Base-by-base conservation (phyloP, 2,113 vertebrate genomes). In the Scomber japonicus region DNA sequence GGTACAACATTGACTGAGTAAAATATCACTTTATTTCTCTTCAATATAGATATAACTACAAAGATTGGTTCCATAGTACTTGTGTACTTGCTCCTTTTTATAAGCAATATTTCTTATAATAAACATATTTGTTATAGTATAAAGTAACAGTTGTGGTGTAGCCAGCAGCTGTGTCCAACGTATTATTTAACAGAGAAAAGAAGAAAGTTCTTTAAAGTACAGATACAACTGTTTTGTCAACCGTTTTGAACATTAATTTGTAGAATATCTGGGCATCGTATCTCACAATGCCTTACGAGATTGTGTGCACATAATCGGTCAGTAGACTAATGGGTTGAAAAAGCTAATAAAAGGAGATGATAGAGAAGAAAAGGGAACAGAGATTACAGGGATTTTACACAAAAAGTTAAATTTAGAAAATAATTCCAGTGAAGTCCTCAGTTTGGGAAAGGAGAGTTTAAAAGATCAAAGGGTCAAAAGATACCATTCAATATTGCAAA, bases 151-250 rank as follows among this genome's bases (percentile, higher is more conserved):
- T 46, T 40, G 7, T 59, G 46, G 51, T 64, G 50, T 60, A 84
- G 49, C 51, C 71, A 82, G 73, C 63, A 78, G 70, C 57, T 66
- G 61, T 71, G 30, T 50, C 21, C 30, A 15, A 13, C 81, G 30
- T 69, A 82, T 80, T 76, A 84, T 72, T 68, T 69, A 21, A 71
- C 54, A 16, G 31, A 46, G 61, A 67, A 50, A 74, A 71, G 49
- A 81, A 45, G 35, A 53, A 45, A 50, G 46, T 16, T 4, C 61
- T 40, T 14, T 53, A 40, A 9, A 40, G 6, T 61, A 14, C 75
- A 82, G 40, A 65, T 73, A 62, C 17, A 68, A 3, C 17, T 44
- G 31, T 27, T 75, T 13, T 69, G 62, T 51, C 14, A 46, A 19
- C 16, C n/a, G 24, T 27, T 27, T 27, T 27, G 24, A 27, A 27